phyloP scores from a whole-genome alignment of 1,140 invertebrate genomes.

The Drosophila mauritiana region DNA sequence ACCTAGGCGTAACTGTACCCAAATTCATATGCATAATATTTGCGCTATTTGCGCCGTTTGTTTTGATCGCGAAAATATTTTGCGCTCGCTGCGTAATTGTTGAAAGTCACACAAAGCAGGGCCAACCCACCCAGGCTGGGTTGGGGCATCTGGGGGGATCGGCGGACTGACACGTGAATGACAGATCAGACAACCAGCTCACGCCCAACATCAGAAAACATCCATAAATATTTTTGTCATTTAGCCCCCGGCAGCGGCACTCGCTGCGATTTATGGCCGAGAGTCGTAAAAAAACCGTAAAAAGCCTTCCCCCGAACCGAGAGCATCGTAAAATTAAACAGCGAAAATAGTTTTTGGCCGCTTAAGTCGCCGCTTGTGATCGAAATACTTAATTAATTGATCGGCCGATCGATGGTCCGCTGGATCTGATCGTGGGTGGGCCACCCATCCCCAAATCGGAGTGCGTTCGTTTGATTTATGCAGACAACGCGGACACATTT shows the following conservation, averaged over 20 bases:
- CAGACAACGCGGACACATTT: constrained; percentile 58
- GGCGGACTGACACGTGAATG: constrained; percentile 46
- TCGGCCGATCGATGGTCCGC: constrained; percentile 30
- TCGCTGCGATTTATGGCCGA: constrained; percentile 63
- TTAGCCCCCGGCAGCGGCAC: constrained; percentile 40
- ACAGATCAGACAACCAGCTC: constrained; percentile 68
- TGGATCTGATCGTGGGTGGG: constrained; percentile 65
- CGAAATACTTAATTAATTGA: constrained; percentile 79
- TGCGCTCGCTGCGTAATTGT: constrained; percentile 61
- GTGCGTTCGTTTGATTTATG: constrained; percentile 72
- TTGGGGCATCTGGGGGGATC: neutral
- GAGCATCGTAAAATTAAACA: constrained; percentile 70
- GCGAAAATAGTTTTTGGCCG: constrained; percentile 73
- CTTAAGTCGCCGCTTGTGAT: constrained; percentile 59
- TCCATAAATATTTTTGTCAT: constrained; percentile 82
- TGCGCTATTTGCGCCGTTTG: constrained; percentile 54
- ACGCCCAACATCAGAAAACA: constrained; percentile 69
- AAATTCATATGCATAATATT: constrained; percentile 70
- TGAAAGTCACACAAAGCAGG: constrained; percentile 38
- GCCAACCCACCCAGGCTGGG: neutral
- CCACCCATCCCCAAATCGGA: constrained; percentile 32
- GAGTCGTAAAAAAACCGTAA: constrained; percentile 76
- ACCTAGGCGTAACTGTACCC: constrained; percentile 59
- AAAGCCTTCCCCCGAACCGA: constrained; percentile 40
- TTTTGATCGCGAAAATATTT: constrained; percentile 68